A percentile compares a stretch with the other conserved stretches of the same genome.
Evolutionary conservation across 2,797 vertebrate species (phyloP).

Genomic region (Ctenopoma multispine): DNA sequence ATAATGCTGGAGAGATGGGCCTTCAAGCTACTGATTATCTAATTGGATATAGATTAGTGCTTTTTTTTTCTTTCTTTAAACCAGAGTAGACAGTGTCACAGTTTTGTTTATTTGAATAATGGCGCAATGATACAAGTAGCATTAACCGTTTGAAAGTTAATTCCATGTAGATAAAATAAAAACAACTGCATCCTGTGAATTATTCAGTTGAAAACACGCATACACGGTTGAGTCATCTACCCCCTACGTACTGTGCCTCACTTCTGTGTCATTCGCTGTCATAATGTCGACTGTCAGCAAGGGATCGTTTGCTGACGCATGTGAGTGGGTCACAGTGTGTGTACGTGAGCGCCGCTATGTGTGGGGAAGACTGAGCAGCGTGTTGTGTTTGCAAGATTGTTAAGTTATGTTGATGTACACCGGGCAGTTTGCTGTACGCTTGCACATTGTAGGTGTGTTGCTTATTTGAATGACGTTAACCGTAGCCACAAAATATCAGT

Average conservation of each 20-base stretch:
- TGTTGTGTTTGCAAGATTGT: conserved; percentile 29
- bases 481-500: too few relatives aligned
- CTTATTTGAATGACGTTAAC: background rate
- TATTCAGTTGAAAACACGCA: conserved; percentile 20
- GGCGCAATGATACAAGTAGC: background rate
- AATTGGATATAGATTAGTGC: conserved; percentile 56
- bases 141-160: background rate
- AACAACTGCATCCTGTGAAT: conserved; percentile 8
- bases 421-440: background rate
- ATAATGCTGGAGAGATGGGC: conserved; percentile 47
- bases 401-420: background rate
- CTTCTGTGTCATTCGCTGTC: conserved; percentile 61
- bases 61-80: conserved; percentile 3
- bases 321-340: conserved; percentile 50
- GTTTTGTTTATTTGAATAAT: conserved; percentile 24
- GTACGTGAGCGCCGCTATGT: conserved; percentile 12
- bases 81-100: background rate
- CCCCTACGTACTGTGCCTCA: conserved; percentile 44
- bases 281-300: conserved; percentile 52
- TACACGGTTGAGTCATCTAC: conserved; percentile 63
- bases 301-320: conserved; percentile 65
- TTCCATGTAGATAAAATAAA: conserved; percentile 5
- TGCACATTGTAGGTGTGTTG: background rate
- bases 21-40: conserved; percentile 33
- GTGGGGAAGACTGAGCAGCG: background rate